Conservation (phyloP, 2,113 vertebrate genomes). For the Baryphthengus martii region DNA sequence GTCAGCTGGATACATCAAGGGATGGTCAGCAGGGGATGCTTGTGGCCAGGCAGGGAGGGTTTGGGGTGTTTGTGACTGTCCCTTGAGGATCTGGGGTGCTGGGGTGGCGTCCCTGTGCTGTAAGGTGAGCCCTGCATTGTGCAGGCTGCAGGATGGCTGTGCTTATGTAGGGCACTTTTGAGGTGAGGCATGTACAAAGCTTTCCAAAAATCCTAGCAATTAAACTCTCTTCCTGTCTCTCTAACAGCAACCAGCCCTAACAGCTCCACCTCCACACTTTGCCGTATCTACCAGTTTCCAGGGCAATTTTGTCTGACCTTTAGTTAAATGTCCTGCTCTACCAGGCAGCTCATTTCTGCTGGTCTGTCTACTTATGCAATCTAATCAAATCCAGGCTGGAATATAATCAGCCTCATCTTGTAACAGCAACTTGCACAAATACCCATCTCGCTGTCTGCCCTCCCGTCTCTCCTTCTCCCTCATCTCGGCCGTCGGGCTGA, state of each 20-base stretch:
- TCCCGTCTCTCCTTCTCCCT: conserved; percentile 2
- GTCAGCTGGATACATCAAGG: not conserved
- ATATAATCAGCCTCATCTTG: conserved; percentile 61
- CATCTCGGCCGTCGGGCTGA: not conserved
- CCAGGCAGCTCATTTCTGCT: conserved; percentile 59
- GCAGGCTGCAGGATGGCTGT: not conserved
- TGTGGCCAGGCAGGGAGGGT: not conserved
- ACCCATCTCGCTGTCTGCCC: not conserved
- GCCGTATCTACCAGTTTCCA: conserved; percentile 23
- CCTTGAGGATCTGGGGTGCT: not conserved
- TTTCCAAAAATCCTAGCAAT: not conserved
- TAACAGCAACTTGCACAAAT: conserved; percentile 31
- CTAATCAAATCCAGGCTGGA: conserved; percentile 62
- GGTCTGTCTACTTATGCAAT: conserved; percentile 59
- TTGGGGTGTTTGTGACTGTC: not conserved
- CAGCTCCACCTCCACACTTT: conserved; percentile 5
- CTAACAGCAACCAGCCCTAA: not conserved
- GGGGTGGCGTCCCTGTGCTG: rapidly evolving
- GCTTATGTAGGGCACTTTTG: not conserved
- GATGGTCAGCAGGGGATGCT: not conserved
- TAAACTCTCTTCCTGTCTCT: not conserved
- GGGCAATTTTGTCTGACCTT: conserved; percentile 67
- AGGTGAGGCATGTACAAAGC: not conserved
- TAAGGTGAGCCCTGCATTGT: not conserved
- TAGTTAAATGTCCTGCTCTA: conserved; percentile 63